phyloP scores from a whole-genome alignment of 2,797 vertebrate genomes.

The Epinephelus awoara region DNA sequence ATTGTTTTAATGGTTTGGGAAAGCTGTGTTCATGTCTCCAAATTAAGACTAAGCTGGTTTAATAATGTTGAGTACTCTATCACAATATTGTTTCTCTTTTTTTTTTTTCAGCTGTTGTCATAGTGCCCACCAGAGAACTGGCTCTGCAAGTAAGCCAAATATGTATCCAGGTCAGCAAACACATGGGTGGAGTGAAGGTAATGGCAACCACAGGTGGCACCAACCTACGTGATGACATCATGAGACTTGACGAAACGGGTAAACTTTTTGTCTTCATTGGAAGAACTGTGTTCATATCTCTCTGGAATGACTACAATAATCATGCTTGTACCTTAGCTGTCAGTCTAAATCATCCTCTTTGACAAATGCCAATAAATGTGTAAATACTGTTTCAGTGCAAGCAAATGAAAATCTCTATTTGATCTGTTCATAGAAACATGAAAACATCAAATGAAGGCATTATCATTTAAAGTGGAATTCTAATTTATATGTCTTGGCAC shows the following conservation, averaged over 20 bases:
- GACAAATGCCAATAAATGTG: neutral
- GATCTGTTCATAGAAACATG: neutral
- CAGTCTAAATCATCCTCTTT: neutral
- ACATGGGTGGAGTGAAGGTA: conserved; percentile 99
- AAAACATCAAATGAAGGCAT: neutral
- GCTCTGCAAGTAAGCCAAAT: conserved; percentile 99
- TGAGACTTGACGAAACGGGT: conserved; percentile 99
- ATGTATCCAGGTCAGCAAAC: conserved; percentile 99
- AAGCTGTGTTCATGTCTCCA: neutral
- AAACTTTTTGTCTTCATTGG: neutral
- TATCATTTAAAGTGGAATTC: neutral
- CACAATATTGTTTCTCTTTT: neutral
- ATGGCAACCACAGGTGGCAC: conserved; percentile 99
- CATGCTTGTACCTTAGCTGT: neutral
- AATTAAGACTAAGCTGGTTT: neutral
- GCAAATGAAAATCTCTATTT: neutral
- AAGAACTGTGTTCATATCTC: neutral
- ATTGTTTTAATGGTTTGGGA: neutral
- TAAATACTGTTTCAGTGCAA: neutral
- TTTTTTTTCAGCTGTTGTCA: conserved; percentile 91
- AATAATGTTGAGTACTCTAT: neutral
- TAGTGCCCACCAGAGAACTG: conserved; percentile 99
- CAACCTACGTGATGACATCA: conserved; percentile 98
- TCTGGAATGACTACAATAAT: neutral
- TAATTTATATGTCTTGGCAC: neutral